phyloP scores from a whole-genome alignment of 2,797 vertebrate species.

The Takifugu ocellatus region DNA sequence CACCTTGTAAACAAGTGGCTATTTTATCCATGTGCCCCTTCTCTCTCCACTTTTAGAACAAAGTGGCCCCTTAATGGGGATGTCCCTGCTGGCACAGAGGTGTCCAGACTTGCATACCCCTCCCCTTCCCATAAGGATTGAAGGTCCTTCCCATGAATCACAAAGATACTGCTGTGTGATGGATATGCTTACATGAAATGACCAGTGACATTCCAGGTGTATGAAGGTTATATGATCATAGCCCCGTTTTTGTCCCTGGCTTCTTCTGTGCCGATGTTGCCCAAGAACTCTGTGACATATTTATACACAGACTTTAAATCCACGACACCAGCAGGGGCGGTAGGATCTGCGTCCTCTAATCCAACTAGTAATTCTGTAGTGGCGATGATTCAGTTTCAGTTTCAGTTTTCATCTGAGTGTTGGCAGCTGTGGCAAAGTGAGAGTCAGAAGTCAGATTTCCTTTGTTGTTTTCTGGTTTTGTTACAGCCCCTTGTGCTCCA shows the following conservation, averaged over 20 bases:
- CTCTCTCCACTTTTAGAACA: conserved; percentile 65
- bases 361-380: not conserved
- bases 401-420: no score
- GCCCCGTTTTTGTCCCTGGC: conserved; percentile 23
- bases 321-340: conserved; percentile 21
- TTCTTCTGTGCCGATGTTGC: conserved; percentile 45
- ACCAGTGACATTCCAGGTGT: conserved; percentile 37
- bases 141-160: conserved; percentile 53
- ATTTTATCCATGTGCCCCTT: conserved; percentile 63
- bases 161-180: conserved; percentile 51
- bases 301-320: conserved; percentile 31
- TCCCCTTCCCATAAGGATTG: conserved; percentile 24
- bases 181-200: conserved; percentile 49
- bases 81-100: conserved; percentile 60
- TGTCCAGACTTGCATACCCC: conserved; percentile 62
- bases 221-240: conserved; percentile 65
- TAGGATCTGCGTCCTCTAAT: conserved; percentile 26
- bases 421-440: no score
- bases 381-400: not conserved
- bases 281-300: conserved; percentile 46
- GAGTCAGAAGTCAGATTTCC: no score
- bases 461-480: no score
- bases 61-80: conserved; percentile 62
- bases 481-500: no score
- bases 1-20: conserved; percentile 59